phyloP scores from a whole-genome alignment of 2,888 invertebrate genomes.

The Amblyteles armatorius region DNA sequence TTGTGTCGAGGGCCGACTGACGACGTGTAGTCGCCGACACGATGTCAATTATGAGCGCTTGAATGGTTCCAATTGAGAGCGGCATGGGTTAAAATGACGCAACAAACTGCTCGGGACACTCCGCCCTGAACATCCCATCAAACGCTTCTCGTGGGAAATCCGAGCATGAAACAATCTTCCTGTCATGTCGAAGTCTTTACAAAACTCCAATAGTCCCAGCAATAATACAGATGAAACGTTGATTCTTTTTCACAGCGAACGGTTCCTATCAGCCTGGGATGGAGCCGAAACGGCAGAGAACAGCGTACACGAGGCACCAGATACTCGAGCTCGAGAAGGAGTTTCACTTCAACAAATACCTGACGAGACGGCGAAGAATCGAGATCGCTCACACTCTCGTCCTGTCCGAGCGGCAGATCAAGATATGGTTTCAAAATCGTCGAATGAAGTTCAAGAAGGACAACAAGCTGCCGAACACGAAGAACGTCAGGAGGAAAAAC shows the following conservation, averaged over 20 bases:
- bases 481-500: conserved; percentile 89
- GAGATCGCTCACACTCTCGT: conserved; percentile 98
- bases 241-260: conserved; percentile 88
- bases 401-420: conserved; percentile 95
- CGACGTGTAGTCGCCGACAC: conserved; percentile 52
- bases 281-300: conserved; percentile 98
- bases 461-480: conserved; percentile 95
- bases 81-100: conserved; percentile 57
- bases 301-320: conserved; percentile 99
- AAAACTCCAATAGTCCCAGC: neutral
- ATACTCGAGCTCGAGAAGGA: conserved; percentile 98
- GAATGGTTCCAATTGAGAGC: conserved; percentile 68
- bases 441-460: conserved; percentile 95
- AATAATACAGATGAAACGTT: conserved; percentile 50
- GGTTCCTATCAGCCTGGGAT: conserved; percentile 95
- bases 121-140: conserved; percentile 8
- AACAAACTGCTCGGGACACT: conserved; percentile 31
- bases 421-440: conserved; percentile 95
- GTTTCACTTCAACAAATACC: conserved; percentile 98
- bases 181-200: neutral
- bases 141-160: neutral
- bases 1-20: conserved; percentile 31
- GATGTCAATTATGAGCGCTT: conserved; percentile 61
- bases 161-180: neutral
- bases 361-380: conserved; percentile 97